phyloP scores from a whole-genome alignment of 2,113 vertebrate genomes.

The Brachionichthys hirsutus region DNA sequence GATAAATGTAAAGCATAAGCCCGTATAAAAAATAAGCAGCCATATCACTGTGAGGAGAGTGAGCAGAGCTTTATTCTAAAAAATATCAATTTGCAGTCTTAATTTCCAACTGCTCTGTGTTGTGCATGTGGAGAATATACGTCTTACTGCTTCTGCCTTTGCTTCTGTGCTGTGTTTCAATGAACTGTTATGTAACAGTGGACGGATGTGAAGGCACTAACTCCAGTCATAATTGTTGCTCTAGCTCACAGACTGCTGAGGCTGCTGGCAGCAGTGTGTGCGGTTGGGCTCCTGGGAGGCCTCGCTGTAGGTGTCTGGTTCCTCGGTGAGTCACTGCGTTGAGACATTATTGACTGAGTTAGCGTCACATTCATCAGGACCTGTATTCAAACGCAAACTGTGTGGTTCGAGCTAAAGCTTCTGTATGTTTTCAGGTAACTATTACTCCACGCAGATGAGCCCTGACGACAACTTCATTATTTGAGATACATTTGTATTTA shows the following conservation, averaged over 20 bases:
- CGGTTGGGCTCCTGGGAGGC: slow-evolving; percentile 74
- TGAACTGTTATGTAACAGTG: slow-evolving; percentile 23
- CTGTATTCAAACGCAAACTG: slow-evolving; percentile 8
- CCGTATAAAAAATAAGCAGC: slow-evolving; percentile 7
- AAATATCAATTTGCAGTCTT: no score
- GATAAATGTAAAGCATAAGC: neutral
- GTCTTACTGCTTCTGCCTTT: slow-evolving; percentile 1
- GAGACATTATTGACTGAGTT: slow-evolving; percentile 39
- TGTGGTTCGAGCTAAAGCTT: neutral
- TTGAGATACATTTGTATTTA: neutral
- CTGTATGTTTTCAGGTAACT: neutral
- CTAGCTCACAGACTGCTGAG: slow-evolving; percentile 69
- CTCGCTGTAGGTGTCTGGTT: slow-evolving; percentile 78
- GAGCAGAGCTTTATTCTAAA: no score
- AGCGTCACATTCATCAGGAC: slow-evolving; percentile 18
- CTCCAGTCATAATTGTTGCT: slow-evolving; percentile 51
- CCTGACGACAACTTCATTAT: neutral
- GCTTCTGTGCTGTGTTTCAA: slow-evolving; percentile 1
- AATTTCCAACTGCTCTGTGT: no score
- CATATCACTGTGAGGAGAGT: no score
- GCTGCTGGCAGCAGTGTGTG: slow-evolving; percentile 72
- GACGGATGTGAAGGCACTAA: slow-evolving; percentile 41
- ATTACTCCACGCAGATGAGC: neutral
- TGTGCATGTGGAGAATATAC: slow-evolving; percentile 1
- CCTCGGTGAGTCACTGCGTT: slow-evolving; percentile 76